Conservation (phyloP, 2,888 invertebrate genomes). For the Orthonevra nobilis region DNA sequence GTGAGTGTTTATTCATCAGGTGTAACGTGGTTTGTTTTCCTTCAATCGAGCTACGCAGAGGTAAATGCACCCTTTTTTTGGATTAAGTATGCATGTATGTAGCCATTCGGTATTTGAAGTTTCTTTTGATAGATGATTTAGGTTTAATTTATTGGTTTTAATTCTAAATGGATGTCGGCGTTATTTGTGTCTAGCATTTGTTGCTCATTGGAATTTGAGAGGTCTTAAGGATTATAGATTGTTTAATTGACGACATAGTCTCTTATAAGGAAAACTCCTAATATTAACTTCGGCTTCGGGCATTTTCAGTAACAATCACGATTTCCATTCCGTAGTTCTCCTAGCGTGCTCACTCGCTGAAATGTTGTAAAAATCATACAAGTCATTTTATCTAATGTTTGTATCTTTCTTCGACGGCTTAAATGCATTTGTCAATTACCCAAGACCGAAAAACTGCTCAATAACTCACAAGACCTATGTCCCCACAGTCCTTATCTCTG, state of each 20-base stretch:
- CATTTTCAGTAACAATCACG: too few relatives aligned
- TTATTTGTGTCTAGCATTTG: not conserved
- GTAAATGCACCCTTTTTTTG: constrained; percentile 55
- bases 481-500: constrained; percentile 62
- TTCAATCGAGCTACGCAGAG: constrained; percentile 24
- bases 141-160: constrained; percentile 54
- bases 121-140: constrained; percentile 57
- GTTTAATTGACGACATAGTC: too few relatives aligned
- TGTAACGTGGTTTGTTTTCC: constrained; percentile 30
- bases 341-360: constrained; percentile 4
- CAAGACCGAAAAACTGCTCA: constrained; percentile 9
- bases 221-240: too few relatives aligned
- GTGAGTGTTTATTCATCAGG: constrained; percentile 59
- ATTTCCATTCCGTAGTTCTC: constrained; percentile 13
- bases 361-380: constrained; percentile 3
- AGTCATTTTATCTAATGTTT: constrained; percentile 31
- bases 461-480: constrained; percentile 45
- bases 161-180: constrained; percentile 44
- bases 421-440: not conserved
- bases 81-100: constrained; percentile 36
- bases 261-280: too few relatives aligned
- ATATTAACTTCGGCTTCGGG: too few relatives aligned
- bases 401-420: constrained; percentile 19
- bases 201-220: too few relatives aligned
- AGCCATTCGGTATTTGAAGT: constrained; percentile 9